These are phyloP conservation scores for Manis crassicaudata DNA, from an alignment of 2,797 vertebrate genomes.

Conservation along the genomic window DNA sequence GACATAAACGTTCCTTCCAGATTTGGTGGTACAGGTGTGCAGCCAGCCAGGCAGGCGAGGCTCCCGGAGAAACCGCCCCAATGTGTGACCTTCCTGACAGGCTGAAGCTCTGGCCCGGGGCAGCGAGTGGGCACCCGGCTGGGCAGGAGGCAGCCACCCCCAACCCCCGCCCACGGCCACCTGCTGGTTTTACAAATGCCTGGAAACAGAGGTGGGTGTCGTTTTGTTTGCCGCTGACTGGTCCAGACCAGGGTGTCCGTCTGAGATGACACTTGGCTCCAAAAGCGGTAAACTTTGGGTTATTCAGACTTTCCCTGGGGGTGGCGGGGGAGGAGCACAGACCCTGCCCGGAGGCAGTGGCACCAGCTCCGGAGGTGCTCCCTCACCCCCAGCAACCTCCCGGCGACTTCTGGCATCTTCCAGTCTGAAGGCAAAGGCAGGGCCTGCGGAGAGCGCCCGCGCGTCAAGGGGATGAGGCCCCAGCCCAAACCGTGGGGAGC, in stretches of 20 bases:
- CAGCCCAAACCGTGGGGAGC: background rate
- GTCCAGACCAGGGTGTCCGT: background rate
- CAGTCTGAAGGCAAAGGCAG: background rate
- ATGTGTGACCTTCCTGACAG: background rate
- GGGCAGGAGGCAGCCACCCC: background rate
- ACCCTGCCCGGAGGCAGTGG: background rate
- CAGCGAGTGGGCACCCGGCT: rapidly evolving
- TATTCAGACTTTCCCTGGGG: background rate
- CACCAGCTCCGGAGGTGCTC: too few species aligned
- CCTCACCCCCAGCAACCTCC: background rate
- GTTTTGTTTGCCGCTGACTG: background rate
- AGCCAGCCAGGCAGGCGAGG: constrained; percentile 39
- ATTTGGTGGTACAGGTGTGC: background rate
- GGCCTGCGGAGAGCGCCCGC: background rate
- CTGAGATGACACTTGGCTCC: too few species aligned
- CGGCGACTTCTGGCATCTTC: rapidly evolving
- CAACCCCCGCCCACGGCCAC: rapidly evolving
- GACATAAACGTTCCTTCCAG: too few species aligned
- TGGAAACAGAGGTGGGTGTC: background rate
- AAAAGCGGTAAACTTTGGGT: rapidly evolving
- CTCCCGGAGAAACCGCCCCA: background rate
- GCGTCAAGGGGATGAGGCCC: background rate
- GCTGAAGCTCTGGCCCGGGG: background rate
- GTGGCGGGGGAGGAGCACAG: rapidly evolving
- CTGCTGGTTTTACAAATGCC: background rate